A percentile compares a stretch with the other conserved stretches of the same genome.
phyloP scores from a whole-genome alignment of 2,797 vertebrate species.

The Mastacembelus armatus region DNA sequence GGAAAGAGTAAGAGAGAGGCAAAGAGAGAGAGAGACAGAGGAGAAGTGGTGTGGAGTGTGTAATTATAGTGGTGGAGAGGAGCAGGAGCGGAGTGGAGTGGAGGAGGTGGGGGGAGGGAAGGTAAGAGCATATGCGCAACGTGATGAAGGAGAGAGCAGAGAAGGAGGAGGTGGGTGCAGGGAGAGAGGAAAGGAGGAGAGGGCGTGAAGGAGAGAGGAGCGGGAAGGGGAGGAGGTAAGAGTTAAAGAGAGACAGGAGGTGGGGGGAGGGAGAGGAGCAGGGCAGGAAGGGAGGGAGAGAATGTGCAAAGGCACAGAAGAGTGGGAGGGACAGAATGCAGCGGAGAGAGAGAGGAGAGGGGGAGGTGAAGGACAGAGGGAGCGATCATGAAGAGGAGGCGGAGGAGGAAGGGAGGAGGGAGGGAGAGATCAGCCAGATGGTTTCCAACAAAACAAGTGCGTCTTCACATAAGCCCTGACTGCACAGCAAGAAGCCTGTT shows the following conservation, averaged over 20 bases:
- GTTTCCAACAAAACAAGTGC: slow-evolving; percentile 82
- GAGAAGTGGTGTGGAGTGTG: slow-evolving; percentile 59
- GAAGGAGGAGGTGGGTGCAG: slow-evolving; percentile 66
- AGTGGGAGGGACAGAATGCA: slow-evolving; percentile 81
- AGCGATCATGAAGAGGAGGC: slow-evolving; percentile 75
- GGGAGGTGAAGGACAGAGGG: slow-evolving; percentile 78
- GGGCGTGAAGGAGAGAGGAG: slow-evolving; percentile 7
- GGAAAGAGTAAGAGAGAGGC: slow-evolving; percentile 17
- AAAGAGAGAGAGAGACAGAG: slow-evolving; percentile 32
- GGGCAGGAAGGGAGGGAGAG: slow-evolving; percentile 41
- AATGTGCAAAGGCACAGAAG: slow-evolving; percentile 69
- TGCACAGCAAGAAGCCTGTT: slow-evolving; percentile 29
- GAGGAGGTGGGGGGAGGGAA: slow-evolving; percentile 21
- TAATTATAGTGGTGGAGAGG: slow-evolving; percentile 70
- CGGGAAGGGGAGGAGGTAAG: slow-evolving; percentile 39
- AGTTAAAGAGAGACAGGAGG: slow-evolving; percentile 39
- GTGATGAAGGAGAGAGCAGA: slow-evolving; percentile 67
- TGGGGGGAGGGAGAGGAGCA: slow-evolving; percentile 29
- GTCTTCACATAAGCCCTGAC: slow-evolving; percentile 64
- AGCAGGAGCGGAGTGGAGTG: slow-evolving; percentile 57
- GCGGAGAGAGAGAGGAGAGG: slow-evolving; percentile 56
- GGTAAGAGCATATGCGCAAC: slow-evolving; percentile 49
- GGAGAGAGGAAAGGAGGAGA: slow-evolving; percentile 40
- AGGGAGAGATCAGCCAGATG: slow-evolving; percentile 81
- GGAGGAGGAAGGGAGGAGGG: slow-evolving; percentile 65